phyloP scores from a whole-genome alignment of 2,888 invertebrate genomes.

The Melitaea athalia region DNA sequence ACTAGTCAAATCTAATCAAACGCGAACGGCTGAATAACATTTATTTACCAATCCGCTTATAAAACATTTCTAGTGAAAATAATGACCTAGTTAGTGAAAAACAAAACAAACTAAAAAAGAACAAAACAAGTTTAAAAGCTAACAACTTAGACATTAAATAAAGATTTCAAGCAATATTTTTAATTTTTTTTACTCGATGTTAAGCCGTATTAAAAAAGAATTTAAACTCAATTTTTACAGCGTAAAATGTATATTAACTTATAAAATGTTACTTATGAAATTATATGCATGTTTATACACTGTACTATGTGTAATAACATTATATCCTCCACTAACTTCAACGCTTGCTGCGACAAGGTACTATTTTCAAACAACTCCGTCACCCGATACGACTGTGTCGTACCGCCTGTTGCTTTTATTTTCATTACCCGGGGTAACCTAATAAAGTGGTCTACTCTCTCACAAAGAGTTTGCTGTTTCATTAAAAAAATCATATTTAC shows the following conservation, averaged over 20 bases:
- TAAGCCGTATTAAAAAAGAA: no score
- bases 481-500: slow-evolving; percentile 72
- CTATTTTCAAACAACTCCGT: slow-evolving; percentile 38
- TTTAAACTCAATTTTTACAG: no score
- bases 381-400: slow-evolving; percentile 41
- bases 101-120: no score
- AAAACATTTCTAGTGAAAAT: no score
- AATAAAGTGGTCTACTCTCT: slow-evolving; percentile 66
- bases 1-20: no score
- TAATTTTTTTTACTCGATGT: no score
- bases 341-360: slow-evolving; percentile 37
- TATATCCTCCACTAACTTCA: slow-evolving; percentile 15
- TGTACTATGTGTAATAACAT: slow-evolving; percentile 6
- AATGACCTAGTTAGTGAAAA: no score
- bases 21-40: no score
- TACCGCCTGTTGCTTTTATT: slow-evolving; percentile 68
- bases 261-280: neutral
- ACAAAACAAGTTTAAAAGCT: no score
- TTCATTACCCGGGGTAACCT: slow-evolving; percentile 70
- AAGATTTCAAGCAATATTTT: no score
- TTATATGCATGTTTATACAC: neutral
- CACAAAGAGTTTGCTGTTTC: slow-evolving; percentile 72
- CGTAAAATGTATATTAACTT: neutral
- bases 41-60: no score
- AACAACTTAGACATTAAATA: no score